Base-by-base conservation (phyloP, 2,888 invertebrate genomes). In the Leucophenga maculata region DNA sequence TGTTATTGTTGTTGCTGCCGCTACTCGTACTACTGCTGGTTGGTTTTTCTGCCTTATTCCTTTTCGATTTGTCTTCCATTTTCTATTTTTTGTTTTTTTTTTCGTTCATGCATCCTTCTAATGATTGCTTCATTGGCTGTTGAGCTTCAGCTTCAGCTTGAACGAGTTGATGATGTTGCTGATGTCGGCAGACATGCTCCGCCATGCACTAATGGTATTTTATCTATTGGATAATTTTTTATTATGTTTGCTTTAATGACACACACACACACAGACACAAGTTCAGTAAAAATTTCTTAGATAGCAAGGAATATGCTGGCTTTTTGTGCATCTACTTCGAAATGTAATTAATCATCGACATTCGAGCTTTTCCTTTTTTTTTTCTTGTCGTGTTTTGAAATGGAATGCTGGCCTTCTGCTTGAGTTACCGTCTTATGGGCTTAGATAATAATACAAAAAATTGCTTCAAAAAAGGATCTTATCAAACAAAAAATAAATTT, bases 181-280 rank as follows among this genome's bases (percentile, higher is more conserved):
- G 70, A 48, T 69, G 72, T 13, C 16, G 57, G 22, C 22, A n/a
- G 14, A n/a, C 57, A 59, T 26, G 13, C 46, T 20, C 22, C 18
- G 46, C 48, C 62, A 22, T 46, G 46, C 20, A 68, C 81, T 82
- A 82, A 82, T 82, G 83, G 83, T 78, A 84, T 83, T 82, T 82
- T 84, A 84, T 84, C 82, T 80, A 75, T 78, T 77, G 83, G 82
- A 82, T 84, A 83, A 81, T 84, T 82, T 83, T 84, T 82, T 83
- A 83, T 82, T 83, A 81, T 84, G 77, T 74, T 75, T 80, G 70
- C 71, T 75, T 83, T 83, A 84, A 81, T 83, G 83, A 79, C 82
- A 82, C 75, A 74, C 80, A 76, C 69, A 78, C 71, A 69, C 26
- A 59, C 57, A 60, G 39, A 71, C 65, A 72, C 22, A 26, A 9